Conservation (phyloP, 1,140 invertebrate species). For the Drosophila miranda region DNA sequence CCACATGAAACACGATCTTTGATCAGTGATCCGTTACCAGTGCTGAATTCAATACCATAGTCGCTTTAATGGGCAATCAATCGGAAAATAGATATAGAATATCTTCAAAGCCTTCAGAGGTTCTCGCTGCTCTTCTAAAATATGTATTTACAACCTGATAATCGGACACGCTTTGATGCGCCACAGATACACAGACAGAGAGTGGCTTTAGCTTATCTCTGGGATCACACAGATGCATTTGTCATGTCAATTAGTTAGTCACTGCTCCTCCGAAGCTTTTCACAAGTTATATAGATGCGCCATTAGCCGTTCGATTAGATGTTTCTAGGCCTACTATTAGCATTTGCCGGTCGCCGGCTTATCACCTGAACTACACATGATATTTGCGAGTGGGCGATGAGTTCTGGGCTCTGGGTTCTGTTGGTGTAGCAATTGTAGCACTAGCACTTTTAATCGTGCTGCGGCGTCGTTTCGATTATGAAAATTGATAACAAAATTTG, state of each 20-base stretch:
- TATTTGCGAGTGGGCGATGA: slow-evolving; percentile 31
- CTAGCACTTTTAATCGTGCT: slow-evolving; percentile 59
- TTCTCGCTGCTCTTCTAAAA: no score
- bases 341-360: slow-evolving; percentile 21
- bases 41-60: no score
- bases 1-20: no score
- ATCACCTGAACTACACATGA: slow-evolving; percentile 61
- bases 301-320: slow-evolving; percentile 45
- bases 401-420: background rate
- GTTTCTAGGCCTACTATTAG: slow-evolving; percentile 28
- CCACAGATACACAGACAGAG: slow-evolving; percentile 15
- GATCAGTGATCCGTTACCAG: no score
- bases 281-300: slow-evolving; percentile 40
- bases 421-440: slow-evolving; percentile 1
- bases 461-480: slow-evolving; percentile 61
- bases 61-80: no score
- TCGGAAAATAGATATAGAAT: no score
- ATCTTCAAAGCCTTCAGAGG: no score
- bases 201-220: slow-evolving; percentile 20
- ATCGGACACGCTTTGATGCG: background rate
- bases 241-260: slow-evolving; percentile 48
- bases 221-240: slow-evolving; percentile 35
- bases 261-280: slow-evolving; percentile 5
- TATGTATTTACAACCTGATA: no score
- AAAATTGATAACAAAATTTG: slow-evolving; percentile 54